phyloP scores from a whole-genome alignment of 2,113 vertebrate genomes.

The Marmota monax region DNA sequence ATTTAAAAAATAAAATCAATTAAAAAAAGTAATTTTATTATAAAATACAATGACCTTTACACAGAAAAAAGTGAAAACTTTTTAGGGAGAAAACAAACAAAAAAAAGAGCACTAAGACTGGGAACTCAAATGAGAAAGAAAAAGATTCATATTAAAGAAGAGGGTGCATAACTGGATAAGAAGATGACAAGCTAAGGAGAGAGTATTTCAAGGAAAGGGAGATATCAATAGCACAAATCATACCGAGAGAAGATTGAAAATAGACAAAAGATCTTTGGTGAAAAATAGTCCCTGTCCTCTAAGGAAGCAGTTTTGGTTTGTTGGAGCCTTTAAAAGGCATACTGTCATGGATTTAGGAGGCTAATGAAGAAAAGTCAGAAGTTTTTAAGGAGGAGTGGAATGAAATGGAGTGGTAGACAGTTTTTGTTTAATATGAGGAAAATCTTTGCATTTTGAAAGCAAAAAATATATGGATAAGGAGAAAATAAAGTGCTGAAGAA shows the following conservation, averaged over 20 bases:
- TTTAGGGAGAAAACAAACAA: slow-evolving; percentile 18
- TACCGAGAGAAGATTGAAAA: background rate
- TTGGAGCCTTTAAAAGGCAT: background rate
- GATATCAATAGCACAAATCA: background rate
- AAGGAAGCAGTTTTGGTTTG: background rate
- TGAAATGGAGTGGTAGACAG: background rate
- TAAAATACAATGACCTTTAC: slow-evolving; percentile 37
- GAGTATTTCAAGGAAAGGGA: slow-evolving; percentile 18
- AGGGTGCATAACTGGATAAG: background rate
- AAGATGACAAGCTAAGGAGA: slow-evolving; percentile 7
- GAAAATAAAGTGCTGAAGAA: slow-evolving; percentile 13
- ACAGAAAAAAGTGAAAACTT: slow-evolving; percentile 40
- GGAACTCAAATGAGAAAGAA: slow-evolving; percentile 34
- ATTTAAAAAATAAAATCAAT: too few species aligned
- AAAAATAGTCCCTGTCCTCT: background rate
- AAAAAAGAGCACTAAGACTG: background rate
- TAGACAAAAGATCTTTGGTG: background rate
- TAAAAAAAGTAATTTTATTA: background rate
- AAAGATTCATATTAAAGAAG: background rate
- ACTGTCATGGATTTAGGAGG: background rate
- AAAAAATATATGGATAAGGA: slow-evolving; percentile 9
- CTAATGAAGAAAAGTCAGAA: background rate
- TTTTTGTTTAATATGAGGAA: slow-evolving; percentile 30
- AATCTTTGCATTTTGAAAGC: background rate
- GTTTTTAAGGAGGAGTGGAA: background rate